Evolutionary conservation across 1,140 invertebrate genomes (phyloP).

Genomic region (Polyergus mexicanus): DNA sequence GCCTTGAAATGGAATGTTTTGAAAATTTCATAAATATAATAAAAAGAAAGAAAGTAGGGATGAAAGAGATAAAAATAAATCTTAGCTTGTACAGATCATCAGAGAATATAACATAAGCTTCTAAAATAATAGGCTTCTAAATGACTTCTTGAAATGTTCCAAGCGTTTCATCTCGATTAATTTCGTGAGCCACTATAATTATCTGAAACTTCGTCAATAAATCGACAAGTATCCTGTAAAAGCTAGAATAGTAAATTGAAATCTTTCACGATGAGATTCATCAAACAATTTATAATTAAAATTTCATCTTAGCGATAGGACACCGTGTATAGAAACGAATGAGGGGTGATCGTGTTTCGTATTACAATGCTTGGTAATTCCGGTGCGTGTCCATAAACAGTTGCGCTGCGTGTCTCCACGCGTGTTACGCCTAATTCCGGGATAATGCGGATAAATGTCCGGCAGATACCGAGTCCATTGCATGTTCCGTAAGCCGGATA

Average conservation of each 20-base stretch:
- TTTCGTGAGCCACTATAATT: constrained; percentile 4
- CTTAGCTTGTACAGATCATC: background rate
- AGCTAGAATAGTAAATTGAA: background rate
- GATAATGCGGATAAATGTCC: constrained; percentile 57
- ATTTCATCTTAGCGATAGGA: background rate
- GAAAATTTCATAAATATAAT: background rate
- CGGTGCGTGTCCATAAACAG: background rate
- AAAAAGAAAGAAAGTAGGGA: background rate
- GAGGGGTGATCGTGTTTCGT: background rate
- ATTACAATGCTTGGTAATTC: constrained; percentile 25
- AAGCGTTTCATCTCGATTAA: background rate
- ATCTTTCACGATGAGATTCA: background rate
- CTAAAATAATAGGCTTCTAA: background rate
- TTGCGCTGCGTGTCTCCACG: background rate
- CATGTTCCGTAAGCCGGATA: constrained; percentile 45
- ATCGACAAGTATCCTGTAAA: background rate
- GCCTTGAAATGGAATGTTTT: background rate
- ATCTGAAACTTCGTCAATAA: constrained; percentile 29
- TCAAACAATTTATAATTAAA: constrained; percentile 11
- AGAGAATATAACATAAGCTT: background rate
- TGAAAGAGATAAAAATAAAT: background rate
- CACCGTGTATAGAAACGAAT: background rate
- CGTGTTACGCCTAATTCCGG: constrained; percentile 27
- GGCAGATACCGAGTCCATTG: constrained; percentile 18
- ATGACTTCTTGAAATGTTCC: background rate